phyloP scores from a whole-genome alignment of 2,888 invertebrate species.

The Endomychus coccineus region DNA sequence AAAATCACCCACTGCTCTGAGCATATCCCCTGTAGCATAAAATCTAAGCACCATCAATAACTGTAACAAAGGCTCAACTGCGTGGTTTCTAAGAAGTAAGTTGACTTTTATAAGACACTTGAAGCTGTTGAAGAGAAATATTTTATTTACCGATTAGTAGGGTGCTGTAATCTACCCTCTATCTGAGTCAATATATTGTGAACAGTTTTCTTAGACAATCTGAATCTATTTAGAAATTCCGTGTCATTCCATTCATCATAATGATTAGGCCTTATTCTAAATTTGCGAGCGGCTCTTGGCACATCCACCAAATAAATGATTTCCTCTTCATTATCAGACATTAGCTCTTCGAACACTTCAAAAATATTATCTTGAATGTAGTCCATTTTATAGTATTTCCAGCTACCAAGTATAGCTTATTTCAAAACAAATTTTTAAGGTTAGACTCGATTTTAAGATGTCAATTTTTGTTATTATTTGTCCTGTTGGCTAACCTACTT shows the following conservation, averaged over 20 bases:
- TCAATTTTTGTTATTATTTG: too few relatives aligned
- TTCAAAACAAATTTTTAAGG: too few relatives aligned
- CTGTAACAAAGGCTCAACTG: background rate
- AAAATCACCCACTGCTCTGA: conserved; percentile 1
- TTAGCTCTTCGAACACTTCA: too few relatives aligned
- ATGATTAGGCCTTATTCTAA: background rate
- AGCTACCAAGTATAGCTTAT: too few relatives aligned
- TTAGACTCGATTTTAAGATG: too few relatives aligned
- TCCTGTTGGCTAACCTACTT: too few relatives aligned
- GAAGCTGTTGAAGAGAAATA: too few relatives aligned
- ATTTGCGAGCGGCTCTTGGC: background rate
- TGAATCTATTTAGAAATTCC: background rate
- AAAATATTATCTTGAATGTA: too few relatives aligned
- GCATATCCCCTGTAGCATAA: background rate
- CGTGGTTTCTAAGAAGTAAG: background rate
- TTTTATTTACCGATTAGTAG: background rate
- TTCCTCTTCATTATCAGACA: too few relatives aligned
- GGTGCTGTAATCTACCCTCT: background rate
- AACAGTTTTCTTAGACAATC: background rate
- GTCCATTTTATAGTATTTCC: too few relatives aligned
- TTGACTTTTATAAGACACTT: too few relatives aligned
- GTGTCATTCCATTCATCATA: background rate
- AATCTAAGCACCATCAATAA: conserved; percentile 3
- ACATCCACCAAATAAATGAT: background rate
- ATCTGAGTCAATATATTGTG: background rate